These are phyloP conservation scores for Cotesia typhae DNA, from an alignment of 1,140 invertebrate genomes.

Conservation along the genomic window DNA sequence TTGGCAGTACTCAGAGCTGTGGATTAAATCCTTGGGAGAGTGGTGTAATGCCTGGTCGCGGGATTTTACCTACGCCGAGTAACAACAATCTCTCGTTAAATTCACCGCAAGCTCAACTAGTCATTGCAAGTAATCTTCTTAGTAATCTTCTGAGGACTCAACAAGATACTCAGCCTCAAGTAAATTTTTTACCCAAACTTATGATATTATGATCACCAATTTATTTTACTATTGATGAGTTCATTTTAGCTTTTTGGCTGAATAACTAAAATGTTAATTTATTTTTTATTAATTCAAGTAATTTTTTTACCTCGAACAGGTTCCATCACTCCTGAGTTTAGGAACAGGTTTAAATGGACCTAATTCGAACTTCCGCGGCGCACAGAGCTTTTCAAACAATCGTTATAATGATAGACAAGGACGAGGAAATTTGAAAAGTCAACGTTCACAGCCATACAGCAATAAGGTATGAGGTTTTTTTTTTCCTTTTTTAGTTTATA, in stretches of 20 bases:
- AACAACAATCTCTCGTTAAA: slow-evolving; percentile 62
- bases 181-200: slow-evolving; percentile 36
- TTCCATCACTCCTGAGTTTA: slow-evolving; percentile 62
- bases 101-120: slow-evolving; percentile 63
- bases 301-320: slow-evolving; percentile 43
- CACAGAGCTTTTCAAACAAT: slow-evolving; percentile 57
- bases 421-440: slow-evolving; percentile 58
- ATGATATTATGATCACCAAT: background rate
- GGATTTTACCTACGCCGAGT: slow-evolving; percentile 62
- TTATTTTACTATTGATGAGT: too few species aligned
- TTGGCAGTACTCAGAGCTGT: slow-evolving; percentile 48
- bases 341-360: slow-evolving; percentile 59
- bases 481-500: background rate
- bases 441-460: slow-evolving; percentile 63
- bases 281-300: slow-evolving; percentile 19
- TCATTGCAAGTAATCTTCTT: slow-evolving; percentile 64
- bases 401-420: slow-evolving; percentile 59
- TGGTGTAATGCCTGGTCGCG: slow-evolving; percentile 65
- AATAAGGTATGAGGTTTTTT: slow-evolving; percentile 56
- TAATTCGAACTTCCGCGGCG: slow-evolving; percentile 57
- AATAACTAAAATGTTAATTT: background rate
- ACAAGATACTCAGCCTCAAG: slow-evolving; percentile 61
- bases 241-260: too few species aligned
- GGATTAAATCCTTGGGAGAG: slow-evolving; percentile 66
- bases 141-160: slow-evolving; percentile 63